Evolutionary conservation across 2,797 vertebrate species (phyloP).

Genomic region (Melanotaenia trifasciata): DNA sequence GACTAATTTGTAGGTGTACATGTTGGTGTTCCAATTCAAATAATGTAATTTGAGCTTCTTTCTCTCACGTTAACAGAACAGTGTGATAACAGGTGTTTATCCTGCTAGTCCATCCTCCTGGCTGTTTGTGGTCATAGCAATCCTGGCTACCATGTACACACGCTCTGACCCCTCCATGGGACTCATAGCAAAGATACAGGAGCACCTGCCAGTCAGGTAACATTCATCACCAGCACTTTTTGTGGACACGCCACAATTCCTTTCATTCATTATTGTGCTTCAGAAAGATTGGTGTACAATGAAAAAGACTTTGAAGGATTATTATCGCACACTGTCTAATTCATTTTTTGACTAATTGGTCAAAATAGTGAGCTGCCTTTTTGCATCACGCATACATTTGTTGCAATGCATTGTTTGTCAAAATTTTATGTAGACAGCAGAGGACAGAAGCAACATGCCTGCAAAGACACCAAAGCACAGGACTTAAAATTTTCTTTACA

Average conservation of each 20-base stretch:
- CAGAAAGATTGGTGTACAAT: not conserved
- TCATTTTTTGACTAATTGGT: not conserved
- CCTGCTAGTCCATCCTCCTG: conserved; percentile 92
- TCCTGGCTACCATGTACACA: conserved; percentile 91
- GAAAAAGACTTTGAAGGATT: not conserved
- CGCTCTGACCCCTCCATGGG: conserved; percentile 94
- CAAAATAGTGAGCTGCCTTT: not conserved
- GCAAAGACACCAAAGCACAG: not conserved
- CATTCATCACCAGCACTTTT: not conserved
- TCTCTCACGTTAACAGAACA: conserved; percentile 81
- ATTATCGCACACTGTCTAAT: not conserved
- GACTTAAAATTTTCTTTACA: not conserved
- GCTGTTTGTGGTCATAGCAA: conserved; percentile 92
- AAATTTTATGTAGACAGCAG: not conserved
- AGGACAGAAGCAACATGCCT: not conserved
- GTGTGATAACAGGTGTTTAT: conserved; percentile 88
- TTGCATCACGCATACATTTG: not conserved
- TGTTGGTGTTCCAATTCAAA: not conserved
- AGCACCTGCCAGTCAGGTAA: conserved; percentile 91
- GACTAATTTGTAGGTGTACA: not conserved
- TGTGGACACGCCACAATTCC: not conserved
- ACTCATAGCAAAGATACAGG: conserved; percentile 93
- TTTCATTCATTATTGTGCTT: not conserved
- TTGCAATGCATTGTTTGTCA: not conserved
- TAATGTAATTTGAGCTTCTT: conserved; percentile 2